A percentile compares a stretch with the other conserved stretches of the same genome.
Evolutionary conservation across 2,888 invertebrate species (phyloP).

Genomic region (Epinotia demarniana): DNA sequence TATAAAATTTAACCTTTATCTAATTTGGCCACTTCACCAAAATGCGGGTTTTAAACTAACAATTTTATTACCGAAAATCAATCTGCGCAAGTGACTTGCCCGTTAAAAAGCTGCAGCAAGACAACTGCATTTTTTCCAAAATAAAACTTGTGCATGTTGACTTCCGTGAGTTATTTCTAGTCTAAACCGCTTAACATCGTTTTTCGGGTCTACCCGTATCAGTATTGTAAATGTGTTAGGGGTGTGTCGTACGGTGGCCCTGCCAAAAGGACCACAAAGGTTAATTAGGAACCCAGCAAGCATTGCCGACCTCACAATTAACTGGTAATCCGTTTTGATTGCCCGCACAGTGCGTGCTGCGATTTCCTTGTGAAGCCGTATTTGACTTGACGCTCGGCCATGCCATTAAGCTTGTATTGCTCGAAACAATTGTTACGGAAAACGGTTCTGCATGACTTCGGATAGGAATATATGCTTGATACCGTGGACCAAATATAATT

Average conservation of each 20-base stretch:
- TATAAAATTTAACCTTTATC: too few relatives aligned
- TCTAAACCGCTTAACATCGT: neutral
- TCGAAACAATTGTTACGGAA: neutral
- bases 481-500: neutral
- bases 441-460: too few relatives aligned
- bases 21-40: too few relatives aligned
- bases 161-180: neutral
- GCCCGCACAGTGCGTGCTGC: constrained; percentile 41
- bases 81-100: too few relatives aligned
- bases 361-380: constrained; percentile 33
- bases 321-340: constrained; percentile 60
- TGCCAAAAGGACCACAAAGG: constrained; percentile 66
- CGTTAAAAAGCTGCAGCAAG: too few relatives aligned
- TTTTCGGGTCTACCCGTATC: constrained; percentile 49
- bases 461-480: neutral
- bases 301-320: constrained; percentile 58
- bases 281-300: constrained; percentile 66
- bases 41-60: too few relatives aligned
- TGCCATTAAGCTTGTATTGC: constrained; percentile 18
- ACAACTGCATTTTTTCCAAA: too few relatives aligned
- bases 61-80: too few relatives aligned
- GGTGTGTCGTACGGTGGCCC: constrained; percentile 40
- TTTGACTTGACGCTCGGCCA: constrained; percentile 26
- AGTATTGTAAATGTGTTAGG: constrained; percentile 72
- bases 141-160: neutral